Evolutionary conservation across 2,888 invertebrate species (phyloP), one percentile per base, ranked within the genome.

Genomic region (Nebria salina): DNA sequence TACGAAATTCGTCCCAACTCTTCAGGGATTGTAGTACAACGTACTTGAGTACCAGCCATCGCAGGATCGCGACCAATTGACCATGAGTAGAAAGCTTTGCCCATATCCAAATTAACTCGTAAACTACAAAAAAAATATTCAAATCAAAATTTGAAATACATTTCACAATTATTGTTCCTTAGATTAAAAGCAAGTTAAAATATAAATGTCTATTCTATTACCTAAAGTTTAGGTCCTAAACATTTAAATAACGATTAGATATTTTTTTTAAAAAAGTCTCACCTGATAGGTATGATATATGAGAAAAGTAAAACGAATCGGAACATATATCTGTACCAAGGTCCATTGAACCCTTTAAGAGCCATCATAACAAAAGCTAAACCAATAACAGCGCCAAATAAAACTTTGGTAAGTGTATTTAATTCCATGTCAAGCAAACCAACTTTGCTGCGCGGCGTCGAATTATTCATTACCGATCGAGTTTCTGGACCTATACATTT

Each of bases 21-120:
- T 90, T 99, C 99, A 0, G 99, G 98, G 84, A 99, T 99, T 2
- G 99, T 99, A 2, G 98, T 99, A 78, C 98, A 98, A 7, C 99
- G 92, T 82, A 98, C 98, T 9, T 98, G 97, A 0, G 98, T 98
- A 34, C 97, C 98, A 83, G 94, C 94, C 84, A 99, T 98, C 85
- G 95, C 93, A 78, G 95, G 94, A 90, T 99, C 99, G 81, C 95
- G 92, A 86, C 98, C 97, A 85, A 99, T 98, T 84, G 96, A 94
- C 95, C 97, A 99, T 0, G 99, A 97, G 89, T 99, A 99, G 87
- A 96, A 98, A 0, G 96, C 95, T 90, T 99, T 99, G 1, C 98
- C 99, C 96, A 99, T 97, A 87, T 99, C 99, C 85, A 99, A 91
- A 90, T 99, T 99, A 0, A 99, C 99, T 83, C 99, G 92, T 86